Conservation (phyloP, 2,888 invertebrate genomes). For the Homarus gammarus region DNA sequence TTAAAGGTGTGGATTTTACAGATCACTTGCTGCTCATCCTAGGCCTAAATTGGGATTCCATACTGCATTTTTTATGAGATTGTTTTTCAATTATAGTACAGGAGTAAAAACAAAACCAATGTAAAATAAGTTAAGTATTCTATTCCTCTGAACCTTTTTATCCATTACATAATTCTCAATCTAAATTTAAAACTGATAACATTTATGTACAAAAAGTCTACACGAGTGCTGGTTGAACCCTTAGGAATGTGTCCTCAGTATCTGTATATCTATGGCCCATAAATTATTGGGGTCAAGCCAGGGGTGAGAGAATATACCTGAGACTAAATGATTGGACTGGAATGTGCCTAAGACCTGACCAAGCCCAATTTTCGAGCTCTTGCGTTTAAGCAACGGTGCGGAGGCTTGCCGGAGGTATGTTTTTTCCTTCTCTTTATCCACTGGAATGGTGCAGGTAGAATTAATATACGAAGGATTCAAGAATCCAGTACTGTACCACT, state of each 20-base stretch:
- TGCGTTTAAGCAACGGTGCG: slow-evolving; percentile 95
- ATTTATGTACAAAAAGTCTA: background rate
- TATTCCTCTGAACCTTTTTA: background rate
- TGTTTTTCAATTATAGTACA: too few species aligned
- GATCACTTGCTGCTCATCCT: too few species aligned
- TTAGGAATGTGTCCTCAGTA: slow-evolving; percentile 9
- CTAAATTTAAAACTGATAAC: background rate
- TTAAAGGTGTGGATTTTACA: too few species aligned
- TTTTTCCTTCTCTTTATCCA: slow-evolving; percentile 73
- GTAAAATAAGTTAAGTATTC: background rate
- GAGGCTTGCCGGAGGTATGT: slow-evolving; percentile 88
- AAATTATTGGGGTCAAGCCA: background rate
- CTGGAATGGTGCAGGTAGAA: slow-evolving; percentile 59
- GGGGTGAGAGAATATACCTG: slow-evolving; percentile 34
- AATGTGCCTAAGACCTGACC: slow-evolving; percentile 87
- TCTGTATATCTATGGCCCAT: slow-evolving; percentile 23
- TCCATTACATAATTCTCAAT: background rate
- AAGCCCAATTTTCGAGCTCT: slow-evolving; percentile 93
- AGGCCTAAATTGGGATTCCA: too few species aligned
- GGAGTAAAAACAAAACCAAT: background rate
- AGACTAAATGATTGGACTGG: slow-evolving; percentile 52
- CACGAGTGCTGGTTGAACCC: slow-evolving; percentile 14
- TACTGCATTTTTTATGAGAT: too few species aligned
- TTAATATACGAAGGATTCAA: slow-evolving; percentile 32
- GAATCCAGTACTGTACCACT: slow-evolving; percentile 15